Percentiles rank a stretch among this genome's conserved stretches.
Evolutionary conservation across 2,888 invertebrate genomes (phyloP).

Genomic region (Cryptops parisi): DNA sequence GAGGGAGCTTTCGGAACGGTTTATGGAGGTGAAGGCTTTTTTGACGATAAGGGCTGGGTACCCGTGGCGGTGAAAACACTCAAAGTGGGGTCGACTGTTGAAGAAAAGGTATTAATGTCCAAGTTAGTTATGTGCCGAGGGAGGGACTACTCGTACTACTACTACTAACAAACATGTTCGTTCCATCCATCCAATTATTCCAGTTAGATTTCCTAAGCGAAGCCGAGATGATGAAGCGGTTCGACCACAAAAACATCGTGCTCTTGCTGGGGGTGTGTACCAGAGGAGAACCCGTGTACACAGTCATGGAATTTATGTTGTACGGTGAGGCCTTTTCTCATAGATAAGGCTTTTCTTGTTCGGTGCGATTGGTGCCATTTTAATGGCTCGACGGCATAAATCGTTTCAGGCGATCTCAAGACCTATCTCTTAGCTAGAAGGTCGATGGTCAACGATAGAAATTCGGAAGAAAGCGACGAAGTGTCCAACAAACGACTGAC

Average conservation of each 20-base stretch:
- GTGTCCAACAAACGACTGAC: slow-evolving; percentile 65
- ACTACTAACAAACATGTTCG: no score
- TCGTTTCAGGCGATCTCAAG: slow-evolving; percentile 65
- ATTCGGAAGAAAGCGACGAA: slow-evolving; percentile 53
- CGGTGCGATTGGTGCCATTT: no score
- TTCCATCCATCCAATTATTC: no score
- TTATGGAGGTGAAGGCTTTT: slow-evolving; percentile 73
- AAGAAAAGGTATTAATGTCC: slow-evolving; percentile 65
- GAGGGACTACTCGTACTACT: no score
- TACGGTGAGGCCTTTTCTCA: slow-evolving; percentile 51
- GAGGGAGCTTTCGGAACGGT: slow-evolving; percentile 88
- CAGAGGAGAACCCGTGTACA: slow-evolving; percentile 70
- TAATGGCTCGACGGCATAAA: no score
- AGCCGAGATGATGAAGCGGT: slow-evolving; percentile 86
- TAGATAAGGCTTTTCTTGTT: not conserved
- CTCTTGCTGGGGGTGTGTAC: slow-evolving; percentile 72
- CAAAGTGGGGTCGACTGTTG: slow-evolving; percentile 62
- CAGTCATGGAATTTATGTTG: slow-evolving; percentile 87
- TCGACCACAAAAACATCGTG: slow-evolving; percentile 78
- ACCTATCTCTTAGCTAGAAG: slow-evolving; percentile 71
- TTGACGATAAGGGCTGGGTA: slow-evolving; percentile 55
- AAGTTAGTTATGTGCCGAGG: slow-evolving; percentile 24
- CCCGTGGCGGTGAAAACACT: slow-evolving; percentile 81
- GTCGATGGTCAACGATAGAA: slow-evolving; percentile 52
- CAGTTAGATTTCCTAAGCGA: slow-evolving; percentile 74